These are phyloP conservation scores for Conomelus anceps DNA, from an alignment of 2,888 invertebrate species.

Conservation along the genomic window DNA sequence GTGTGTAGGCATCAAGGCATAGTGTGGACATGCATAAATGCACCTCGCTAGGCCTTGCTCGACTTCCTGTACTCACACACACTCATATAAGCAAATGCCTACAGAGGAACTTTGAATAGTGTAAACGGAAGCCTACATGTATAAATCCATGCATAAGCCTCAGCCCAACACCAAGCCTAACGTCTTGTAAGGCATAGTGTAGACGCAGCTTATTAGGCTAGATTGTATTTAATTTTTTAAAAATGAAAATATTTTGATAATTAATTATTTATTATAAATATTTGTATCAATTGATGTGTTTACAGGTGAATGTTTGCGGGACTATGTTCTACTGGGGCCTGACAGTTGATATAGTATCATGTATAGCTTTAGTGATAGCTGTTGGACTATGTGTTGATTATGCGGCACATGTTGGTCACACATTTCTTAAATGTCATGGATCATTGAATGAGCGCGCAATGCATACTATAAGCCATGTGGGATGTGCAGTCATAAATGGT, in stretches of 20 bases:
- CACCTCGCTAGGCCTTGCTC: too few relatives aligned
- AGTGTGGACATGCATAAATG: too few relatives aligned
- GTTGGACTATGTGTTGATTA: conserved; percentile 80
- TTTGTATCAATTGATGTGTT: conserved; percentile 25
- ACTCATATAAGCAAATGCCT: too few relatives aligned
- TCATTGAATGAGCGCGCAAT: conserved; percentile 48
- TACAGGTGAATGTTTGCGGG: conserved; percentile 59
- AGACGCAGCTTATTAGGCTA: too few relatives aligned
- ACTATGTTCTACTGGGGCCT: conserved; percentile 76
- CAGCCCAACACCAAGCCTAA: too few relatives aligned
- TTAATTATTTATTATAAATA: not conserved
- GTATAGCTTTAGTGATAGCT: conserved; percentile 71
- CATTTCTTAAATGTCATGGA: conserved; percentile 60
- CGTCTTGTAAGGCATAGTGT: too few relatives aligned
- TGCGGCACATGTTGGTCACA: conserved; percentile 73
- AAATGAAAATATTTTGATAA: not conserved
- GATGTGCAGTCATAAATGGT: conserved; percentile 68
- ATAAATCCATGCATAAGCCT: too few relatives aligned
- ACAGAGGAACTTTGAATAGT: too few relatives aligned
- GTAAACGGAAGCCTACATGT: too few relatives aligned
- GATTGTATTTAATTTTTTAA: too few relatives aligned
- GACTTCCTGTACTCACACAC: too few relatives aligned
- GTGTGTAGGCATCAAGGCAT: too few relatives aligned
- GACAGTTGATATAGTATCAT: conserved; percentile 73
- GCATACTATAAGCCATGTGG: conserved; percentile 63